A percentile compares a stretch with the other conserved stretches of the same genome.
Conservation (phyloP, 2,113 vertebrate species). For the Atrichornis clamosus region DNA sequence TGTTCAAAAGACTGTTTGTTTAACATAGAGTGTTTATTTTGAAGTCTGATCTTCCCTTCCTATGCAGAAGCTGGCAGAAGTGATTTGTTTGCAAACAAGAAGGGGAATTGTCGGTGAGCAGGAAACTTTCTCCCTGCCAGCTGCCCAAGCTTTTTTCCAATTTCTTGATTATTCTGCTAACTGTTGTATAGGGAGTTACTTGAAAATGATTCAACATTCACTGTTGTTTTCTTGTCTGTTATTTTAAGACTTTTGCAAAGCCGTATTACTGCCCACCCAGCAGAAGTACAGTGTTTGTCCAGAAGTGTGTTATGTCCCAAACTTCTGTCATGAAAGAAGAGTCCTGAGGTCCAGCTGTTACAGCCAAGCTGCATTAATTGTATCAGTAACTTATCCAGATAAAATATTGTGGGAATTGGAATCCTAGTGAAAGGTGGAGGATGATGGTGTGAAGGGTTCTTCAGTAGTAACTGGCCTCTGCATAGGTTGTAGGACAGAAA, state of each 20-base stretch:
- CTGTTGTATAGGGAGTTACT: neutral
- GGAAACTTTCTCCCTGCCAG: slow-evolving; percentile 24
- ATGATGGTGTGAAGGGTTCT: neutral
- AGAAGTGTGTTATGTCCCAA: neutral
- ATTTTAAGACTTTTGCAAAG: neutral
- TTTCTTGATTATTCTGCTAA: neutral
- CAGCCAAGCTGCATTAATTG: neutral
- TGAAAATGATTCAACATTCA: neutral
- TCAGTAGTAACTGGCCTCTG: neutral
- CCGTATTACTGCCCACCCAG: neutral
- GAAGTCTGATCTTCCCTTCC: slow-evolving; percentile 14
- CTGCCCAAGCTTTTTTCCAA: neutral
- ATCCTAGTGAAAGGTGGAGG: neutral
- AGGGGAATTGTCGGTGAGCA: neutral
- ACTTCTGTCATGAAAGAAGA: neutral
- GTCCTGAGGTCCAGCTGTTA: neutral
- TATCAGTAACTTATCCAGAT: neutral
- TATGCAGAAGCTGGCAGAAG: slow-evolving; percentile 14
- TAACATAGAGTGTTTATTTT: slow-evolving; percentile 20
- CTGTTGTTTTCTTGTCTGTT: neutral
- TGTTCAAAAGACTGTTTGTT: slow-evolving; percentile 18
- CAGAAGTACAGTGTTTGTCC: neutral
- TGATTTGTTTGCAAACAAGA: slow-evolving; percentile 31
- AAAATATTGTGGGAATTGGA: neutral
- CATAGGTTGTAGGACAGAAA: neutral